Evolutionary conservation across 2,888 invertebrate species (phyloP), one percentile per base, ranked within the genome.

Genomic region (Zaprionus obscuricornis): DNA sequence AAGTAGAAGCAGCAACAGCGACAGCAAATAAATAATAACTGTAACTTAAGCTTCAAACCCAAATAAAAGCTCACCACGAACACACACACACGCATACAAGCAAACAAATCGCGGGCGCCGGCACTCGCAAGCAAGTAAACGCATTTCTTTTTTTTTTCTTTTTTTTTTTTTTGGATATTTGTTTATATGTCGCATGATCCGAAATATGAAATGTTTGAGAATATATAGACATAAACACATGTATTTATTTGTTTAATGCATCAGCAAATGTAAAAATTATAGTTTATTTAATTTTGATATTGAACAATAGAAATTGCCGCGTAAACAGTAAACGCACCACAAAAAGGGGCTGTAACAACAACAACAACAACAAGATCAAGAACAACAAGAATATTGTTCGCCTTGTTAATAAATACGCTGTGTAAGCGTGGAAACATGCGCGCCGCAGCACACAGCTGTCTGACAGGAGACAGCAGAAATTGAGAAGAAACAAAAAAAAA

Each of bases 401-500:
- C n/a, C n/a, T n/a, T 58, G 54, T 51, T 76, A 69, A 77, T 64
- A 84, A 24, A 50, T 45, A 67, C 26, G 50, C 59, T 71, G 49
- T 50, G 79, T 73, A 84, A 76, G 84, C 70, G 77, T 76, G 59
- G 62, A 81, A 77, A 77, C 85, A 84, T 77, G 77, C 77, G 77
- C 84, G 81, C n/a, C n/a, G n/a, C n/a, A n/a, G 47, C 72, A 71
- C 76, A 77, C 77, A 77, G 77, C 77, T 77, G 77, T 84, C 77
- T 63, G 54, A 40, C n/a, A 33, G n/a, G 3, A 10, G 37, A 33
- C 4, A 29, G n/a, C 5, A 29, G 10, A 8, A 29, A n/a, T 7
- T 14, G 49, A 22, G 24, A n/a, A 66, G 59, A 26, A 43, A 46
- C 40, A 60, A 47, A 65, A 7, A 54, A 55, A 47, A 59, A 45